Percentiles rank a stretch among this genome's conserved stretches.
Evolutionary conservation across 1,140 invertebrate genomes (phyloP).

Genomic region (Penaeus vannamei): DNA sequence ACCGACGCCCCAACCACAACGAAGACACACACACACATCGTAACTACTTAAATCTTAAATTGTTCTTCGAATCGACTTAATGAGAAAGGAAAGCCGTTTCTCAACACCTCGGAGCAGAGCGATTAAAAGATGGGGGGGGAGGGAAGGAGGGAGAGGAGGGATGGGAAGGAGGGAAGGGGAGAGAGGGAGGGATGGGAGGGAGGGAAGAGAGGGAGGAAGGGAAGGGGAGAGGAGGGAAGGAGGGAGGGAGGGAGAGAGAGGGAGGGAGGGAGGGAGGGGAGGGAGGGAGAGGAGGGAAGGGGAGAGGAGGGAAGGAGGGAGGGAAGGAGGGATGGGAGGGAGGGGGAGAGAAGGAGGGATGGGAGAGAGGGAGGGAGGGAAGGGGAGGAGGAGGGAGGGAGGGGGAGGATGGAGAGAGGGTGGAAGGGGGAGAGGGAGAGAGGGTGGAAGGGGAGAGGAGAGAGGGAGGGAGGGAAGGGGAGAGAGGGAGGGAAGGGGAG

Average conservation of each 20-base stretch:
- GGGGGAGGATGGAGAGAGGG: slow-evolving; percentile 1
- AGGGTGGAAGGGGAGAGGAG: background rate
- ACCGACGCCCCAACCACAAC: too few species aligned
- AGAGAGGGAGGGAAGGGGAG: background rate
- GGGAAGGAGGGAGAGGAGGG: too few species aligned
- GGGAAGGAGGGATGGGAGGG: background rate
- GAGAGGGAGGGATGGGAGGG: too few species aligned
- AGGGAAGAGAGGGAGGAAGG: too few species aligned
- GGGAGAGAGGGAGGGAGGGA: background rate
- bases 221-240: background rate
- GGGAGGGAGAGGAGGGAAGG: background rate
- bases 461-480: background rate
- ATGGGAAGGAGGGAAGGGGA: too few species aligned
- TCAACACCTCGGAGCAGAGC: too few species aligned
- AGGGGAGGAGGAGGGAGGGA: background rate
- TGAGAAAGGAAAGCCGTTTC: too few species aligned
- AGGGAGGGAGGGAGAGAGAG: slow-evolving; percentile 14
- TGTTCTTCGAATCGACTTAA: too few species aligned
- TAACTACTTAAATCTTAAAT: too few species aligned
- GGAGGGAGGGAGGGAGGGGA: background rate
- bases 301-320: background rate
- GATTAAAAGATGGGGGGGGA: too few species aligned
- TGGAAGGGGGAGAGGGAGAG: background rate
- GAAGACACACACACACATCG: too few species aligned
- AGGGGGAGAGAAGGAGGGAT: background rate